Conservation (phyloP, 2,797 vertebrate genomes). For the Chelonia mydas region DNA sequence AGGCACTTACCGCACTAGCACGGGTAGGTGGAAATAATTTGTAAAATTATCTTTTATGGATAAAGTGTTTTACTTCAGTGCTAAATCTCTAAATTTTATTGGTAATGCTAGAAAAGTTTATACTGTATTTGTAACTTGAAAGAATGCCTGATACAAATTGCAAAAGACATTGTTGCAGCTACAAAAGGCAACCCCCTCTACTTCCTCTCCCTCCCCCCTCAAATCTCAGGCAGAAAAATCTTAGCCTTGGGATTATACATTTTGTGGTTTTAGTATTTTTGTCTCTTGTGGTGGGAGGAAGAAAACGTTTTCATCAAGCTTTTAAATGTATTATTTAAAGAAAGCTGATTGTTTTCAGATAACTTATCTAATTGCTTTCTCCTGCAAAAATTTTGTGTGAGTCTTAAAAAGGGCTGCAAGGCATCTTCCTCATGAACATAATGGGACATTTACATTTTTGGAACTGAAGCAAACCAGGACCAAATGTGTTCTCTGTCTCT, state of each 20-base stretch:
- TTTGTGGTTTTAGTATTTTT: background rate
- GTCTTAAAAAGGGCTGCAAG: background rate
- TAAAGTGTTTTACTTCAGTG: background rate
- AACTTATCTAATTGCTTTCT: background rate
- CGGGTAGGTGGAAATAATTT: constrained; percentile 85
- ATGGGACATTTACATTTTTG: background rate
- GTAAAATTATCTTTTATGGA: background rate
- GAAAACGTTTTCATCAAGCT: background rate
- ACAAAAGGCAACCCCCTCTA: background rate
- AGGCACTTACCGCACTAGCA: constrained; percentile 94
- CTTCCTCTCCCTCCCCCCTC: too few species aligned
- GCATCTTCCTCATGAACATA: background rate
- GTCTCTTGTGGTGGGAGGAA: background rate
- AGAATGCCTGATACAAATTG: background rate
- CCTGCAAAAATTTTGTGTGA: background rate
- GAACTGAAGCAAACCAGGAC: background rate
- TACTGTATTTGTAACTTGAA: constrained; percentile 7
- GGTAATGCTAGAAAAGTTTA: background rate
- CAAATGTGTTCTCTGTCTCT: background rate
- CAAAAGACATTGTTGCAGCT: background rate
- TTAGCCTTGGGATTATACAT: background rate
- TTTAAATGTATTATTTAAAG: background rate
- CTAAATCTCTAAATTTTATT: constrained; percentile 21
- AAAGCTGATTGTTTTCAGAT: background rate
- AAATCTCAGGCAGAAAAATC: background rate